A percentile compares a stretch with the other conserved stretches of the same genome.
Conservation (phyloP, 2,113 vertebrate species). For the Aegithalos caudatus region DNA sequence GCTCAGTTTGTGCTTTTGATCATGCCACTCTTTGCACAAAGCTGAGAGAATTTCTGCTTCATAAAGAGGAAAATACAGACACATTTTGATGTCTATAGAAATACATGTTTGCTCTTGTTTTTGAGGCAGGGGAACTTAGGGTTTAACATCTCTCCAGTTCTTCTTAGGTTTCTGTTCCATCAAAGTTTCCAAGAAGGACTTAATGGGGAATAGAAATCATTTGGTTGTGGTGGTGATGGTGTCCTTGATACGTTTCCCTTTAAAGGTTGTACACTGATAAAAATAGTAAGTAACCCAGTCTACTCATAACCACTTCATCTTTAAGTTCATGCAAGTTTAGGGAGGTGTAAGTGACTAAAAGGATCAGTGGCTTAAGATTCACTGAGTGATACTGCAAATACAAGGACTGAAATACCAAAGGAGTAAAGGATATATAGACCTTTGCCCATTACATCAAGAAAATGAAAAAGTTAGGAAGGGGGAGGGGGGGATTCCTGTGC, state of each 20-base stretch:
- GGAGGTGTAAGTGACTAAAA: conserved; percentile 61
- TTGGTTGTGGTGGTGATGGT: conserved; percentile 38
- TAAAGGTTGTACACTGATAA: conserved; percentile 30
- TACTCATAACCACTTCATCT: conserved; percentile 49
- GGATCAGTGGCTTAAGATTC: conserved; percentile 61
- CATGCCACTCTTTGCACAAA: conserved; percentile 51
- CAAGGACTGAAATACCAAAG: conserved; percentile 68
- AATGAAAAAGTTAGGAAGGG: conserved; percentile 63
- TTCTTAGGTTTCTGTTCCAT: conserved; percentile 22
- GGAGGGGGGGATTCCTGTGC: conserved; percentile 49
- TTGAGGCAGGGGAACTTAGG: conserved; percentile 37
- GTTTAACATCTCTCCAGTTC: conserved; percentile 32
- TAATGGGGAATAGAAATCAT: conserved; percentile 55
- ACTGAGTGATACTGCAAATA: conserved; percentile 67
- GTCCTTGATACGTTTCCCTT: not conserved
- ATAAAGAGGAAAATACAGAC: conserved; percentile 56
- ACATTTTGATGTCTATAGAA: conserved; percentile 50
- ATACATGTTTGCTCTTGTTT: conserved; percentile 61
- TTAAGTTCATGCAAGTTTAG: conserved; percentile 63
- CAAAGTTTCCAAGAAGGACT: conserved; percentile 33
- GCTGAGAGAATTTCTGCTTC: conserved; percentile 43
- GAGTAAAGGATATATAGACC: conserved; percentile 68
- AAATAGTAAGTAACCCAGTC: conserved; percentile 23
- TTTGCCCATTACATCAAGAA: conserved; percentile 70
- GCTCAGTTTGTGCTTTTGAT: conserved; percentile 54